These are phyloP conservation scores for Ictalurus furcatus DNA, from an alignment of 2,113 vertebrate species.

Conservation along the genomic window DNA sequence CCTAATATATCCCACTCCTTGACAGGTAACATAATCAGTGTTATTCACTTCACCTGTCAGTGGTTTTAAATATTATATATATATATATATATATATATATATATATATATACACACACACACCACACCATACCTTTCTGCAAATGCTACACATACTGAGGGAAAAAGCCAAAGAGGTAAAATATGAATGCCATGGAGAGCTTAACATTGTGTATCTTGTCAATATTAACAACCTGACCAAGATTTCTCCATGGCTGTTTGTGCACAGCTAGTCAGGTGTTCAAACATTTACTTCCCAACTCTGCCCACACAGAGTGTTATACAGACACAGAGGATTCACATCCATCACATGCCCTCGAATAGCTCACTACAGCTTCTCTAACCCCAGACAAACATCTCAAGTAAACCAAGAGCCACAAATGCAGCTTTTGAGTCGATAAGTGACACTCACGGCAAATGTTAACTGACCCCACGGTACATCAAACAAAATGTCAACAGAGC, in stretches of 20 bases:
- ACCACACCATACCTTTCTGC: neutral
- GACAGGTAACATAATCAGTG: no score
- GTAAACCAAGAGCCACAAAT: constrained; percentile 53
- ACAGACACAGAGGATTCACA: constrained; percentile 36
- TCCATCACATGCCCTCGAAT: constrained; percentile 31
- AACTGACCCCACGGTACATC: constrained; percentile 55
- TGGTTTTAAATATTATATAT: no score
- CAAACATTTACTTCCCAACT: constrained; percentile 43
- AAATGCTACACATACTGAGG: neutral
- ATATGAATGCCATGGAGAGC: no score
- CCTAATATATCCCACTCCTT: no score
- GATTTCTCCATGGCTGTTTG: constrained; percentile 21
- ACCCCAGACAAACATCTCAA: constrained; percentile 44
- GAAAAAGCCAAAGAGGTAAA: no score
- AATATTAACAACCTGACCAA: constrained; percentile 17
- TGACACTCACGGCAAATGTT: constrained; percentile 58
- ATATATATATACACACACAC: no score
- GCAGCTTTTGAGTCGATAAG: constrained; percentile 46
- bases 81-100: no score
- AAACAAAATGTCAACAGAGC: constrained; percentile 69
- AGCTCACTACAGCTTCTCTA: constrained; percentile 8
- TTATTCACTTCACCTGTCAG: no score
- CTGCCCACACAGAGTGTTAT: constrained; percentile 35
- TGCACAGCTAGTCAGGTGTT: constrained; percentile 32
- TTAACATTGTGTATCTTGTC: neutral